phyloP scores from a whole-genome alignment of 2,888 invertebrate genomes.

The Epinotia nisella region DNA sequence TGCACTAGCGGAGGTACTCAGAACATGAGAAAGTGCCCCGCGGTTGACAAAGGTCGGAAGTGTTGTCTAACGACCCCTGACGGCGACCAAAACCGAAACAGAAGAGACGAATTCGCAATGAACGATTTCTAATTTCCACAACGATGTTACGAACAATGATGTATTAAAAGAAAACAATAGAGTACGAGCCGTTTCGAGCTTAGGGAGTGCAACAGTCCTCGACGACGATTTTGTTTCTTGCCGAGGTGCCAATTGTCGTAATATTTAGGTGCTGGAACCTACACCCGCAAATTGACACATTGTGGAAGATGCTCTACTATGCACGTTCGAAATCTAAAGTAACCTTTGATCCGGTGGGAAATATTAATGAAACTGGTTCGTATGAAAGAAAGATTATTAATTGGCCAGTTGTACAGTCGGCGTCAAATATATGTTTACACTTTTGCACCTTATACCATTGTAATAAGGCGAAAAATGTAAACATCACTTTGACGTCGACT shows the following conservation, averaged over 20 bases:
- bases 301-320: neutral
- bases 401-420: constrained; percentile 31
- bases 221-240: constrained; percentile 13
- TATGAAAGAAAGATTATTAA: constrained; percentile 19
- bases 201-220: constrained; percentile 13
- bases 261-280: no score
- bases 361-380: constrained; percentile 25
- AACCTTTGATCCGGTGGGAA: constrained; percentile 19
- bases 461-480: no score
- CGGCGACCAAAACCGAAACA: constrained; percentile 61
- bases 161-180: constrained; percentile 36
- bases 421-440: no score
- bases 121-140: constrained; percentile 57
- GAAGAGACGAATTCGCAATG: constrained; percentile 52
- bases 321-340: neutral
- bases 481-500: no score
- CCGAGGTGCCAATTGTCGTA: neutral
- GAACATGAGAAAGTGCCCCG: constrained; percentile 69
- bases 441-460: no score
- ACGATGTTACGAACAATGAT: constrained; percentile 38
- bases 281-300: neutral
- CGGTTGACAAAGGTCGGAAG: constrained; percentile 81
- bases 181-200: constrained; percentile 10
- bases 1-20: constrained; percentile 50
- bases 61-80: constrained; percentile 75